Evolutionary conservation across 35 echinoderm and acorn worm species (phyloP).

Genomic region (Strongylocentrotus purpuratus): DNA sequence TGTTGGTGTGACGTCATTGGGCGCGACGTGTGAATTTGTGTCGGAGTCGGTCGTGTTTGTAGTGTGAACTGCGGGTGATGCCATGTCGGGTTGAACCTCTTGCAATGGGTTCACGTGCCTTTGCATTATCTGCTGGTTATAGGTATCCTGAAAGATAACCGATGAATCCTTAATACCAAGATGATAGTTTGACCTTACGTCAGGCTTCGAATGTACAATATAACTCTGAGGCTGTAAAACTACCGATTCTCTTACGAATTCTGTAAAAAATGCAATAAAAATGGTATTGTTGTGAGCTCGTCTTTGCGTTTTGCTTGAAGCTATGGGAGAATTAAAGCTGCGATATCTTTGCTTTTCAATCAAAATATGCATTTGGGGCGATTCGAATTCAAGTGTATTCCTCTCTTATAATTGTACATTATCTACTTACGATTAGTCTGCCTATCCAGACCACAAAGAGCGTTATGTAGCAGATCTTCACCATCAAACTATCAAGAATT

Average conservation of each 20-base stretch:
- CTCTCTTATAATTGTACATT: no score
- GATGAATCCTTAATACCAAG: not conserved
- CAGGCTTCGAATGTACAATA: no score
- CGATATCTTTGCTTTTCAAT: no score
- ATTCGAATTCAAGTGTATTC: no score
- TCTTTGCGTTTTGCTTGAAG: no score
- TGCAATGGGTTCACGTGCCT: not conserved
- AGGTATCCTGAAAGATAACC: not conserved
- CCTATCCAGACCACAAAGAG: conserved; percentile 17
- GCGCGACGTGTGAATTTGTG: not conserved
- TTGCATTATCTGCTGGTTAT: not conserved
- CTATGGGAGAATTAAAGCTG: no score
- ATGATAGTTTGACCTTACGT: no score
- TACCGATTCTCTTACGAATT: no score
- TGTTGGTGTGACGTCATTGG: not conserved
- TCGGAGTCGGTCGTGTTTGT: not conserved
- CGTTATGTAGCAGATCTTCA: conserved; percentile 24
- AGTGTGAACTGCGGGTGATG: not conserved
- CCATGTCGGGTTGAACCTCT: conserved; percentile 10
- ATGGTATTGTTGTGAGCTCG: no score
- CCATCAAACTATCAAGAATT: conserved; percentile 6
- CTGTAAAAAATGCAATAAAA: not conserved
- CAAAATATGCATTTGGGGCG: no score
- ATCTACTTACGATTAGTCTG: conserved; percentile 2
- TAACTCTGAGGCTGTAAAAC: no score